These are phyloP conservation scores for Latrodectus hesperus DNA, from an alignment of 2,888 invertebrate genomes.

Conservation along the genomic window DNA sequence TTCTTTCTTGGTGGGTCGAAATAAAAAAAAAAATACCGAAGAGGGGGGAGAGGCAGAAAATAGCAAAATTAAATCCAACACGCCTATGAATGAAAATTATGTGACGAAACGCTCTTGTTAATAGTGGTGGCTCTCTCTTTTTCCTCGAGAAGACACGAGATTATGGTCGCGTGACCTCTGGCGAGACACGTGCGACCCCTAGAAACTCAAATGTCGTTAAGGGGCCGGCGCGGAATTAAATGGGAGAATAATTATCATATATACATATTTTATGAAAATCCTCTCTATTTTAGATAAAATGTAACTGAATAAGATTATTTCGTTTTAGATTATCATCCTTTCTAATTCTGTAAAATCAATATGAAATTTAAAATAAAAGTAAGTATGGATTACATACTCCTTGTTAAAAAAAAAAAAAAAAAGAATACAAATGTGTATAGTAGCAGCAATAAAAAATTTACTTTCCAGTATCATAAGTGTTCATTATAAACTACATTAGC, in stretches of 20 bases:
- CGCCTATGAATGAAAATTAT: constrained; percentile 65
- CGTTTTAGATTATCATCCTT: not conserved
- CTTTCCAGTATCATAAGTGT: too few species aligned
- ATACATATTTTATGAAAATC: constrained; percentile 3
- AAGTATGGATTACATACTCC: too few species aligned
- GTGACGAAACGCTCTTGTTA: constrained; percentile 54
- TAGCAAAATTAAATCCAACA: constrained; percentile 54
- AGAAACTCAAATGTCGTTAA: constrained; percentile 19
- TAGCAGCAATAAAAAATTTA: too few species aligned
- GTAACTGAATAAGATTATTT: not conserved
- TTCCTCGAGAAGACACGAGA: constrained; percentile 37
- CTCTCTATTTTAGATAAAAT: too few species aligned
- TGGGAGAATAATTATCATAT: not conserved
- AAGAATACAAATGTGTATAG: too few species aligned
- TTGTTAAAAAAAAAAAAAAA: too few species aligned
- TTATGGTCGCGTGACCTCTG: constrained; percentile 46
- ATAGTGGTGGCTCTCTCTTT: constrained; percentile 8
- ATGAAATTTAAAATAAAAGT: too few species aligned
- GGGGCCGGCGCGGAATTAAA: constrained; percentile 40
- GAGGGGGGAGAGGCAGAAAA: constrained; percentile 1
- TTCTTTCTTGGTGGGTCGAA: not conserved
- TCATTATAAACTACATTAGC: too few species aligned
- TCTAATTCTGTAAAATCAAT: too few species aligned
- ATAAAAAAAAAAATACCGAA: not conserved
- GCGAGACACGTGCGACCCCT: constrained; percentile 55